These are phyloP conservation scores for pig (Sus scrofa) DNA, from an alignment of 2,113 vertebrate genomes.

Conservation along the genomic window DNA sequence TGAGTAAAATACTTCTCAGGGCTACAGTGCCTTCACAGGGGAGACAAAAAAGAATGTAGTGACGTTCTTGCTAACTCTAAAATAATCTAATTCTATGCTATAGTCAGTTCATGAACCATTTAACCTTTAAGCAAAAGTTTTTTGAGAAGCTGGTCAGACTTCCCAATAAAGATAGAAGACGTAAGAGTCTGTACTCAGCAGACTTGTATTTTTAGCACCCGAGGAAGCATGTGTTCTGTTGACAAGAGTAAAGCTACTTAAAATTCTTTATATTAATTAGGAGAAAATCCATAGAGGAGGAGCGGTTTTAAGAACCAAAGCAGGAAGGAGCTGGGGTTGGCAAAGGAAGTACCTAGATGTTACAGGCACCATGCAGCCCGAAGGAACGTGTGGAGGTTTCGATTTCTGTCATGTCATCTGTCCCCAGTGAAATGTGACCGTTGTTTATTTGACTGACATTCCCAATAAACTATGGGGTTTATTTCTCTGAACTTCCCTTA, in stretches of 20 bases:
- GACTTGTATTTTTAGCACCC: background rate
- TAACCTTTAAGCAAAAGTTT: slow-evolving; percentile 19
- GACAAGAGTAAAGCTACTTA: background rate
- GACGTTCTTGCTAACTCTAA: background rate
- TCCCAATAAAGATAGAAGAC: background rate
- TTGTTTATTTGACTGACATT: slow-evolving; percentile 3
- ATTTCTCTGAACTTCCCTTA: background rate
- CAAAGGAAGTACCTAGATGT: background rate
- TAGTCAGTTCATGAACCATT: slow-evolving; percentile 30
- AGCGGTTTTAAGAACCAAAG: slow-evolving; percentile 43
- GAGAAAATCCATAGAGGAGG: background rate
- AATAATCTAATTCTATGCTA: background rate
- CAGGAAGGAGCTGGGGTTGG: background rate
- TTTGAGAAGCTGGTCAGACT: background rate
- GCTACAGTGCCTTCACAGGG: background rate
- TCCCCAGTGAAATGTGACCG: background rate
- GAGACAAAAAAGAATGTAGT: background rate
- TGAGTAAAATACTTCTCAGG: background rate
- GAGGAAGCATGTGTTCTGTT: slow-evolving; percentile 15
- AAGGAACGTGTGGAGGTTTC: slow-evolving; percentile 2
- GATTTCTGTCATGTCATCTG: slow-evolving; percentile 11
- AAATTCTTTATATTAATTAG: slow-evolving; percentile 21
- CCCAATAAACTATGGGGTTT: background rate
- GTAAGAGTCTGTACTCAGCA: background rate
- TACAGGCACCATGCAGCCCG: background rate